phyloP scores from a whole-genome alignment of 2,797 vertebrate species.

The Galagoides demidoff region DNA sequence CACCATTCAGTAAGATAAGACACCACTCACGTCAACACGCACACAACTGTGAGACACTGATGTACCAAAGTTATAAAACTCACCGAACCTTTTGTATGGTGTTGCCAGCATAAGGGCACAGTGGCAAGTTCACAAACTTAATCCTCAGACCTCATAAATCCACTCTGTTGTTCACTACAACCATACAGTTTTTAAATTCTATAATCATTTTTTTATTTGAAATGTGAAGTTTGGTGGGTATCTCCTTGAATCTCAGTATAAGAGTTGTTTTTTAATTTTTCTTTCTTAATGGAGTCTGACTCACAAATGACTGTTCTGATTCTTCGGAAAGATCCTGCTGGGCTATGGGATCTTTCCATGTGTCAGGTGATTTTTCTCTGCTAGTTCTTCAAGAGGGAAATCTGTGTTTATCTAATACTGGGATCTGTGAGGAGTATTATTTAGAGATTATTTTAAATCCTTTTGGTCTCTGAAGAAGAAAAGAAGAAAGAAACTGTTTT shows the following conservation, averaged over 20 bases:
- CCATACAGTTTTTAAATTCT: constrained; percentile 1
- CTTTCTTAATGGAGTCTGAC: background rate
- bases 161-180: background rate
- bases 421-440: background rate
- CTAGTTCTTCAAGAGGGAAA: background rate
- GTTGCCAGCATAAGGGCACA: too few relatives aligned
- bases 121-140: too few relatives aligned
- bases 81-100: too few relatives aligned
- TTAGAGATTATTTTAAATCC: constrained; percentile 47
- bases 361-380: background rate
- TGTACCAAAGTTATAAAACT: too few relatives aligned
- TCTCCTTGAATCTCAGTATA: constrained; percentile 23
- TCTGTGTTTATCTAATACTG: background rate
- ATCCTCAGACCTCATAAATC: background rate
- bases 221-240: background rate
- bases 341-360: background rate
- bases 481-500: constrained; percentile 12
- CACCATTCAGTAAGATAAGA: too few relatives aligned
- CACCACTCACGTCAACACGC: too few relatives aligned
- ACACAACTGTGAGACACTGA: too few relatives aligned
- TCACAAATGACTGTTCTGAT: constrained; percentile 1
- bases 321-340: constrained; percentile 31
- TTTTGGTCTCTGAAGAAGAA: background rate
- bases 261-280: background rate
- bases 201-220: constrained; percentile 24